Evolutionary conservation across 1,140 invertebrate species (phyloP), one percentile per base, ranked within the genome.

Genomic region (Pseudomyrmex pallidus): DNA sequence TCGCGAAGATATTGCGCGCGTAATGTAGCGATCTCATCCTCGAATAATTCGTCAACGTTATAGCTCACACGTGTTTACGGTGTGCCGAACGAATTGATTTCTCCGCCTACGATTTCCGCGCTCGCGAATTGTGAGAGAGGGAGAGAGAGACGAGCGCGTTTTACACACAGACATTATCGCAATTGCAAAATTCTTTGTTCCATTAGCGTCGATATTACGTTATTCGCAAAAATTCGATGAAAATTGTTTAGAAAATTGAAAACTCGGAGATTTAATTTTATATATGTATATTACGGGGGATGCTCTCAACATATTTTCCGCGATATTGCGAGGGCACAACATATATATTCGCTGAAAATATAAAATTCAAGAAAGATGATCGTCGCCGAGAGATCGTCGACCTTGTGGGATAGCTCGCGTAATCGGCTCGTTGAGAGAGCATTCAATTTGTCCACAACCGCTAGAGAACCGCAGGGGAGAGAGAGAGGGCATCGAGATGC

Each of bases 381-480:
- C 7, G 15, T 57, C 7, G n/a, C 2, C 54, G 54, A n/a, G 54
- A 52, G 50, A 52, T 52, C 13, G 13, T 52, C 50, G 50, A 13
- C 13, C 9, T 52, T 13, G 50, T 1, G 13, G 7, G 9, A 52
- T 52, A 52, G 13, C 50, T 35, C 35, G 35, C 35, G 35, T 35
- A 52, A 52, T 52, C 50, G 50, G 50, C 50, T 52, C n/a, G 15
- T 76, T 48, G 74, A 12, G 22, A 35, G 61, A 44, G 62, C 61
- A 77, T 77, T 77, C 66, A 68, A 68, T 68, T 68, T 68, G 46
- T 68, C 66, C 63, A 17, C 17, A 50, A 50, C 46, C 17, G 44
- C 12, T 7, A 0, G 35, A 35, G 20, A 17, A 50, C 13, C 64
- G 64, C 64, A 50, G 44, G 15, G 46, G 15, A 22, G 17, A 13